These are phyloP conservation scores for Caranx melampygus DNA, from an alignment of 2,113 vertebrate genomes.

Conservation along the genomic window DNA sequence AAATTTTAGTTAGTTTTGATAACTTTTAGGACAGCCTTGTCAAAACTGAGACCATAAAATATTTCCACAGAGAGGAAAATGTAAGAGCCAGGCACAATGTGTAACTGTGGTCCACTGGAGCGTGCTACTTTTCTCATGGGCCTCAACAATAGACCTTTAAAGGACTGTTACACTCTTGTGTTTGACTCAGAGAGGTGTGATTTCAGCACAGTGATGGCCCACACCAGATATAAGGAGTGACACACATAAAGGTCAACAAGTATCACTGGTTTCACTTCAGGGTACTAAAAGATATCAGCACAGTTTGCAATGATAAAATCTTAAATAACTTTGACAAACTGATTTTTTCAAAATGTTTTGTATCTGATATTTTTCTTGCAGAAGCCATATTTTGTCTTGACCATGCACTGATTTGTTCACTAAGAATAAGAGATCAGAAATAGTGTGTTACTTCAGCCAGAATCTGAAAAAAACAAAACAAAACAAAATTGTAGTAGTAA, in stretches of 20 bases:
- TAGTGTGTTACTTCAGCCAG: not conserved
- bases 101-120: conserved; percentile 40
- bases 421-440: not conserved
- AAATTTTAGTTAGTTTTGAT: conserved; percentile 5
- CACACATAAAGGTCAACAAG: conserved; percentile 1
- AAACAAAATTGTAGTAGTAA: not conserved
- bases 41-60: conserved; percentile 57
- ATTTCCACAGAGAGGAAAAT: conserved; percentile 34
- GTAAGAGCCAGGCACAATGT: conserved; percentile 29
- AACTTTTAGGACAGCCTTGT: conserved; percentile 40
- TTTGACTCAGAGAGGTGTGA: conserved; percentile 51
- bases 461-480: not conserved
- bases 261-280: not conserved
- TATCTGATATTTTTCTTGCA: not conserved
- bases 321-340: not conserved
- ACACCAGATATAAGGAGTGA: conserved; percentile 19
- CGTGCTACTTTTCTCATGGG: conserved; percentile 58
- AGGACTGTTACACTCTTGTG: conserved; percentile 25
- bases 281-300: not conserved
- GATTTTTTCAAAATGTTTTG: too few species aligned
- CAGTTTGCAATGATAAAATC: not conserved
- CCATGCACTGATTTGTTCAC: not conserved
- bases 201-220: conserved; percentile 45
- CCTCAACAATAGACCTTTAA: conserved; percentile 47
- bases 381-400: not conserved